Evolutionary conservation across 2,888 invertebrate genomes (phyloP).

Genomic region (Bursaphelenchus okinawaensis): DNA sequence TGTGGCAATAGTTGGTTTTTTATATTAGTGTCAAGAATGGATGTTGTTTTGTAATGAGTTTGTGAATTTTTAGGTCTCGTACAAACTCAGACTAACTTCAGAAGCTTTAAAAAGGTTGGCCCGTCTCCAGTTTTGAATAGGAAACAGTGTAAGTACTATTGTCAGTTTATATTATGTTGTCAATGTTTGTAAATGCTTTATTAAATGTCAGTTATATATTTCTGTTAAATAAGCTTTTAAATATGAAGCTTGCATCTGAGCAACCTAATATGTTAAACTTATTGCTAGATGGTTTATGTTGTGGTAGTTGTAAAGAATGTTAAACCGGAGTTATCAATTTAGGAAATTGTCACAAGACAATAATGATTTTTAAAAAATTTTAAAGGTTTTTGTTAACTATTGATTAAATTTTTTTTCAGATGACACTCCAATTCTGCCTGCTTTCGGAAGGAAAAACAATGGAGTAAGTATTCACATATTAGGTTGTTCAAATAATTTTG

Average conservation of each 20-base stretch:
- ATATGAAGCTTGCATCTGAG: too few relatives aligned
- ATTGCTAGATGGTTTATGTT: too few relatives aligned
- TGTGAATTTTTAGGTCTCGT: slow-evolving; percentile 43
- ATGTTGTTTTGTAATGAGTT: too few relatives aligned
- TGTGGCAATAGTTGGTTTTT: background rate
- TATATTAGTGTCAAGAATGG: too few relatives aligned
- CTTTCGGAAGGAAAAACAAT: slow-evolving; percentile 8
- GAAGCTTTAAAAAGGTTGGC: slow-evolving; percentile 40
- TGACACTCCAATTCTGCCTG: slow-evolving; percentile 17
- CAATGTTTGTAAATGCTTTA: background rate
- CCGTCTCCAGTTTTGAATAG: slow-evolving; percentile 46
- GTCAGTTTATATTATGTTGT: slow-evolving; percentile 7
- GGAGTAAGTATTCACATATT: background rate
- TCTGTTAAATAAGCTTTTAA: too few relatives aligned
- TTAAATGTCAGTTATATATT: too few relatives aligned
- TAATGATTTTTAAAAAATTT: slow-evolving; percentile 4
- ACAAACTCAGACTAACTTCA: slow-evolving; percentile 32
- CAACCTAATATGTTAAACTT: too few relatives aligned
- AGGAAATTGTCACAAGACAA: too few relatives aligned
- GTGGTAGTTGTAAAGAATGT: background rate
- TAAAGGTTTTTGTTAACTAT: background rate
- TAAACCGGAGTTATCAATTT: too few relatives aligned
- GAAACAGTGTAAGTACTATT: slow-evolving; percentile 40
- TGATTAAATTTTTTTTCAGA: slow-evolving; percentile 11
- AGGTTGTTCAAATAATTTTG: background rate